Evolutionary conservation across 2,888 invertebrate genomes (phyloP).

Genomic region (Lottia gigantea): DNA sequence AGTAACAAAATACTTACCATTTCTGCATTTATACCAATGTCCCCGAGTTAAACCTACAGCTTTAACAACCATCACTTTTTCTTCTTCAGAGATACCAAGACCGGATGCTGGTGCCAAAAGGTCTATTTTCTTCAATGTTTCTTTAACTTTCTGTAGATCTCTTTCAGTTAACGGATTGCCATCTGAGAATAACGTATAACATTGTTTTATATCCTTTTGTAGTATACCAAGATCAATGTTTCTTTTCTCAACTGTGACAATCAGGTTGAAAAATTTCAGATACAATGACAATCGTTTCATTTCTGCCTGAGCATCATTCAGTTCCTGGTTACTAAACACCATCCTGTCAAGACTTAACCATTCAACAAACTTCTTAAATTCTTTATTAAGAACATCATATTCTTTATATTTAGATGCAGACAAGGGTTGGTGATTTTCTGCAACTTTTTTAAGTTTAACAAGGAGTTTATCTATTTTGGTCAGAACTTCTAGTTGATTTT

Average conservation of each 20-base stretch:
- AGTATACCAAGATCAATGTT: slow-evolving; percentile 11
- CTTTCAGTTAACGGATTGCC: slow-evolving; percentile 74
- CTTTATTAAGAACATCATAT: neutral
- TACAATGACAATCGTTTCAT: slow-evolving; percentile 29
- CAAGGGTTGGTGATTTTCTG: neutral
- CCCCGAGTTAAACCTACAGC: slow-evolving; percentile 74
- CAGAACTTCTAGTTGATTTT: slow-evolving; percentile 25
- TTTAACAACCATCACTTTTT: slow-evolving; percentile 72
- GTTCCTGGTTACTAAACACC: slow-evolving; percentile 36
- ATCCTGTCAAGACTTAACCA: slow-evolving; percentile 18
- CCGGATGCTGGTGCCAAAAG: slow-evolving; percentile 20
- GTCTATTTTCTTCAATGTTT: neutral
- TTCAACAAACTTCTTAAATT: slow-evolving; percentile 17
- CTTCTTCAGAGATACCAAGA: slow-evolving; percentile 70
- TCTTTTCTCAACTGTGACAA: slow-evolving; percentile 9
- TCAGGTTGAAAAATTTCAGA: slow-evolving; percentile 23
- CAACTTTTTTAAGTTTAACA: slow-evolving; percentile 16
- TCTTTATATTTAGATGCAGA: neutral
- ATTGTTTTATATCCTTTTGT: neutral
- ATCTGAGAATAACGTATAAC: slow-evolving; percentile 61
- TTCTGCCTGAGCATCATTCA: slow-evolving; percentile 37
- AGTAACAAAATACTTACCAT: slow-evolving; percentile 69
- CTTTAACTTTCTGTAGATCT: slow-evolving; percentile 72
- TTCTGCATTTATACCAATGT: slow-evolving; percentile 79
- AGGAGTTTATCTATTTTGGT: slow-evolving; percentile 10